Evolutionary conservation across 2,888 invertebrate genomes (phyloP).

Genomic region (Erebia epiphron): DNA sequence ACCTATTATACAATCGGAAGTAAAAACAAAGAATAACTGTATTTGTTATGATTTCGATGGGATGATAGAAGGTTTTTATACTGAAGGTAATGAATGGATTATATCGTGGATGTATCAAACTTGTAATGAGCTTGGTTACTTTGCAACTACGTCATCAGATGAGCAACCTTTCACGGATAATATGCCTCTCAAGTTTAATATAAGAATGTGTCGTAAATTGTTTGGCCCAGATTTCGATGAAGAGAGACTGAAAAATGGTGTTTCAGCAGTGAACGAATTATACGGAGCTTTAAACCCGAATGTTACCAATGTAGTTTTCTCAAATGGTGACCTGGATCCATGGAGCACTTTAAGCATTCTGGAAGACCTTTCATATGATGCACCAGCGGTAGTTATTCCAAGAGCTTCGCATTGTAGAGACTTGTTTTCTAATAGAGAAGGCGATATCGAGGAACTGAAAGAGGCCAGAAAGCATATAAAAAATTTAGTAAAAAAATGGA

Average conservation of each 20-base stretch:
- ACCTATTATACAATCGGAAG: constrained; percentile 39
- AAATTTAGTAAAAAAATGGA: constrained; percentile 68
- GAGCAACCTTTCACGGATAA: constrained; percentile 83
- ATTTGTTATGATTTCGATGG: constrained; percentile 59
- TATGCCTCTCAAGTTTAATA: constrained; percentile 67
- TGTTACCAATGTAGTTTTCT: constrained; percentile 80
- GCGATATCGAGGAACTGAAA: constrained; percentile 63
- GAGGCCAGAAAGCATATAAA: constrained; percentile 62
- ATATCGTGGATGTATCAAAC: constrained; percentile 87
- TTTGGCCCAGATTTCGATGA: constrained; percentile 69
- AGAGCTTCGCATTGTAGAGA: constrained; percentile 65
- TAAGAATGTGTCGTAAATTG: constrained; percentile 63
- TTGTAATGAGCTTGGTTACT: constrained; percentile 90
- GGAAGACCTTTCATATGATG: constrained; percentile 65
- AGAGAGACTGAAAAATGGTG: constrained; percentile 59
- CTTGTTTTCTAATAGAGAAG: constrained; percentile 54
- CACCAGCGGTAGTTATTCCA: constrained; percentile 64
- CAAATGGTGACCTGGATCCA: constrained; percentile 84
- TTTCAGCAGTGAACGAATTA: constrained; percentile 70
- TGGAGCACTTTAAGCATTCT: constrained; percentile 81
- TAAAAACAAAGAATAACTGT: constrained; percentile 49
- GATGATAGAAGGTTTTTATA: constrained; percentile 50
- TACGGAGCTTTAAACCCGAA: constrained; percentile 78
- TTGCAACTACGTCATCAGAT: constrained; percentile 83
- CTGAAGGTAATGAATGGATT: constrained; percentile 49